phyloP scores from a whole-genome alignment of 2,113 vertebrate species.

The Lampris megalopsis region DNA sequence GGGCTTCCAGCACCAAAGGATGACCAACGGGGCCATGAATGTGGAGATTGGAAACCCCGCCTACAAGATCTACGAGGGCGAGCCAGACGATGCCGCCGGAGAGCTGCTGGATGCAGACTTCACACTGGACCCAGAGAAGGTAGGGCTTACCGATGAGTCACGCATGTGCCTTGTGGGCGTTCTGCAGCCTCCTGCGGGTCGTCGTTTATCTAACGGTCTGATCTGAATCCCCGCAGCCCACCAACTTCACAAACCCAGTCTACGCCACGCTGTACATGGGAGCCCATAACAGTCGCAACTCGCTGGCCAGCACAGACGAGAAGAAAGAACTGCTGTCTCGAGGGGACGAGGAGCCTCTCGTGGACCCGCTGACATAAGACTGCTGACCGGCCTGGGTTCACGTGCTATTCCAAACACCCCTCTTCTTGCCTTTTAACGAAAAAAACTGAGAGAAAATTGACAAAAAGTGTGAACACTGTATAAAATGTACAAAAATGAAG shows the following conservation, averaged over 20 bases:
- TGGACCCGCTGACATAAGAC: slow-evolving; percentile 90
- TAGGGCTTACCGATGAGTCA: slow-evolving; percentile 49
- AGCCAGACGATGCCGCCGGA: slow-evolving; percentile 92
- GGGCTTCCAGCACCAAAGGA: slow-evolving; percentile 97
- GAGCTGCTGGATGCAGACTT: slow-evolving; percentile 95
- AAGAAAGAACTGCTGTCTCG: slow-evolving; percentile 93
- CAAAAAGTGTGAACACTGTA: slow-evolving; percentile 87
- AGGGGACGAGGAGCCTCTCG: slow-evolving; percentile 91
- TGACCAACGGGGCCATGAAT: slow-evolving; percentile 97
- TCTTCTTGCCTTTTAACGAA: slow-evolving; percentile 80
- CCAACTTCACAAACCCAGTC: slow-evolving; percentile 97
- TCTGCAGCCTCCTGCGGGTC: not conserved
- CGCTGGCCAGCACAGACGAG: slow-evolving; percentile 96
- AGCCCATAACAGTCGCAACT: slow-evolving; percentile 93
- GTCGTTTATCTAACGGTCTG: slow-evolving; percentile 3
- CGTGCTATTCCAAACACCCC: slow-evolving; percentile 61
- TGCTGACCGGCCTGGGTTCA: slow-evolving; percentile 28
- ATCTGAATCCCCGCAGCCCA: slow-evolving; percentile 83
- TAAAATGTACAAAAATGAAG: slow-evolving; percentile 98
- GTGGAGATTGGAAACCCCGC: slow-evolving; percentile 98
- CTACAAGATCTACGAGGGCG: slow-evolving; percentile 98
- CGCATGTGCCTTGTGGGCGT: not conserved
- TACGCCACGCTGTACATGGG: slow-evolving; percentile 98
- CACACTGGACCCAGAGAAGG: slow-evolving; percentile 95
- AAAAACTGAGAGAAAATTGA: slow-evolving; percentile 70